These are phyloP conservation scores for Orycteropus afer DNA, from an alignment of 2,113 vertebrate species.

Conservation along the genomic window DNA sequence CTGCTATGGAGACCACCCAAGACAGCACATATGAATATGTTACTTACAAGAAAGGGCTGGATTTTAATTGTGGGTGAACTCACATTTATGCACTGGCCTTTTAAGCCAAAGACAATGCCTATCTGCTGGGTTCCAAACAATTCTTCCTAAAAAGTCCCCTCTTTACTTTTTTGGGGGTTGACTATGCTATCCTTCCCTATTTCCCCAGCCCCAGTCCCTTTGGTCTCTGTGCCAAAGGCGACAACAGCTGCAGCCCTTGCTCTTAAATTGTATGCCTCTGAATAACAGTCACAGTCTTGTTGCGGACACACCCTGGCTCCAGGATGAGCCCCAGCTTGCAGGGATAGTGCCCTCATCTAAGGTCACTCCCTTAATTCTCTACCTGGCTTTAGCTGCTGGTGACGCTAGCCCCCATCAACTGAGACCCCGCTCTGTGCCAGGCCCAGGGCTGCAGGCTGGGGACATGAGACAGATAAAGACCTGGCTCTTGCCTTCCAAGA, in stretches of 20 bases:
- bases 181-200: background rate
- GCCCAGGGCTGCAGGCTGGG: background rate
- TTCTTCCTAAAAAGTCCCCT: constrained; percentile 17
- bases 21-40: rapidly evolving
- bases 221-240: constrained; percentile 42
- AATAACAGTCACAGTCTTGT: background rate
- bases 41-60: background rate
- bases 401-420: rapidly evolving
- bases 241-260: background rate
- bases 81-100: background rate
- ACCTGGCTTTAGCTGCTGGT: background rate
- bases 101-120: constrained; percentile 12
- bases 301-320: background rate
- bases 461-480: background rate
- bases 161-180: background rate
- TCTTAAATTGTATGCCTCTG: background rate
- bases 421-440: background rate
- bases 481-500: background rate
- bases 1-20: rapidly evolving
- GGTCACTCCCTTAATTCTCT: background rate
- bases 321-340: background rate
- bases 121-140: constrained; percentile 17
- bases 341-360: background rate
- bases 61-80: background rate
- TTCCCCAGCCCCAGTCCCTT: background rate